phyloP scores from a whole-genome alignment of 2,888 invertebrate species.

The Tortrix viridana region DNA sequence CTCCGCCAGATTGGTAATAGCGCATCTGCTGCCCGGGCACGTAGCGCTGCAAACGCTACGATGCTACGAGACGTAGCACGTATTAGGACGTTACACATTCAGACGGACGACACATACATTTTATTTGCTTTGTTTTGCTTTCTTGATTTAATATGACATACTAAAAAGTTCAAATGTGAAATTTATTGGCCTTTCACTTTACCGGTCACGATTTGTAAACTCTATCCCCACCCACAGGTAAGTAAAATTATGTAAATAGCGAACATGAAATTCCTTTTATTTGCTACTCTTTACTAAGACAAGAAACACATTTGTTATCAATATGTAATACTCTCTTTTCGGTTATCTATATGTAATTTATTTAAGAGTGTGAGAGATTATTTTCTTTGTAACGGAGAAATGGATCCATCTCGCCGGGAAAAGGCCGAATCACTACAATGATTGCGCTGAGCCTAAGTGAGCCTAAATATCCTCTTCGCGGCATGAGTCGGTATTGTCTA shows the following conservation, averaged over 20 bases:
- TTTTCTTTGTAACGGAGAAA: not conserved
- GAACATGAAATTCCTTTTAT: no score
- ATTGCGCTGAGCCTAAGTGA: slow-evolving; percentile 11
- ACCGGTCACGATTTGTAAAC: no score
- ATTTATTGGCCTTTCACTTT: no score
- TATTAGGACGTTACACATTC: slow-evolving; percentile 14
- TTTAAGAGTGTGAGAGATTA: not conserved
- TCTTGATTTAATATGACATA: no score
- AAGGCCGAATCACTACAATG: slow-evolving; percentile 7
- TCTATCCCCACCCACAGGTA: no score
- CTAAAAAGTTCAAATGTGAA: no score
- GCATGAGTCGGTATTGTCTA: slow-evolving; percentile 4
- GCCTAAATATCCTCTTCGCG: slow-evolving; percentile 13
- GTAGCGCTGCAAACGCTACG: slow-evolving; percentile 20
- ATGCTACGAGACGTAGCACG: slow-evolving; percentile 9
- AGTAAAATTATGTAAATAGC: no score
- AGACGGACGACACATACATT: no score
- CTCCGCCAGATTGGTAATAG: not conserved
- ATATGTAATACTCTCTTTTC: no score
- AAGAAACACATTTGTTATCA: no score
- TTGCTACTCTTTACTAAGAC: no score
- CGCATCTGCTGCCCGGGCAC: slow-evolving; percentile 19
- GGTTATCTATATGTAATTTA: not conserved
- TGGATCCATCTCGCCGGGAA: not conserved
- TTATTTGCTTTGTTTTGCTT: no score